Evolutionary conservation across 1,140 invertebrate species (phyloP), one percentile per base, ranked within the genome.

Genomic region (Popillia japonica): DNA sequence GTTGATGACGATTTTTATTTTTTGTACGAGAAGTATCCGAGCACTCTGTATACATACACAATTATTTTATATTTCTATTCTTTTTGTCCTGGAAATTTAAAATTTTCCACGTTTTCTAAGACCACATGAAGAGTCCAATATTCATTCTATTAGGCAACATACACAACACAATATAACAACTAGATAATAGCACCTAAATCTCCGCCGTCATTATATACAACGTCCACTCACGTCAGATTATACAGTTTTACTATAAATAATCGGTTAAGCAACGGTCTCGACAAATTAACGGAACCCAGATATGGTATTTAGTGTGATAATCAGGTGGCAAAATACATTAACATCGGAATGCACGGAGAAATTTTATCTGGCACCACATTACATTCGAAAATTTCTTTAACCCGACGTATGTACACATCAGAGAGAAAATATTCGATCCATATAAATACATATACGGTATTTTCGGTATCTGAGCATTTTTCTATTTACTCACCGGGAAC

Each of bases 291-390:
- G 61, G 61, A 68, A 68, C 61, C 22, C 22, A 6, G 61, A 68
- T 68, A 68, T 20, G 61, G 61, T 22, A 23, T 68, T 68, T 20
- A 34, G 22, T 34, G 27, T 27, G 27, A 68, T 68, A 68, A 68
- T 68, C 61, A 68, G 61, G 61, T 68, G 61, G 61, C 61, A 68
- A 68, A 68, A 68, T 23, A 68, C 61, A 68, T 68, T 68, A 27
- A 68, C 61, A 68, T 68, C 10, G 61, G 61, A 68, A 68, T 68
- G 61, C 10, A 22, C 20, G 2, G n/a, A 68, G 61, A 68, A 68
- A 68, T 68, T 23, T 68, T 68, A 68, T 68, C 61, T 68, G 61
- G 61, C 61, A 68, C 22, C 61, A 68, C 27, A 68, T 68, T 68
- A n/a, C 61, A 68, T 4, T 22, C 10, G n/a, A 22, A 68, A 23